phyloP scores from a whole-genome alignment of 2,797 vertebrate genomes.

The Pseudomugil gertrudae region DNA sequence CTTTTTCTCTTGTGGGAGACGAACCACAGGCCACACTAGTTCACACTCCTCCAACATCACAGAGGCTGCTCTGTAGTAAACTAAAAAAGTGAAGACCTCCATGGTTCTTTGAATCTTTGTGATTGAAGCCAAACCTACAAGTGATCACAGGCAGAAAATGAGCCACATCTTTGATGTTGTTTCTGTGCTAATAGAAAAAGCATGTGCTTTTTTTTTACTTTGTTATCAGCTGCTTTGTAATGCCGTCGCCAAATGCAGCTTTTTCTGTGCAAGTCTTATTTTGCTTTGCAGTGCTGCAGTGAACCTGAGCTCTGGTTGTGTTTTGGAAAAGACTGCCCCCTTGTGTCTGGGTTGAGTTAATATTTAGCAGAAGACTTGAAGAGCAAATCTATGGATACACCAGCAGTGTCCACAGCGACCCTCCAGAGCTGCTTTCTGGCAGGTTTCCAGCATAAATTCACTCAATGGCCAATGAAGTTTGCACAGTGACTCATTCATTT shows the following conservation, averaged over 20 bases:
- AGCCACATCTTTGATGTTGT: slow-evolving; percentile 47
- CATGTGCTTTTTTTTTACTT: slow-evolving; percentile 39
- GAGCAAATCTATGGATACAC: slow-evolving; percentile 7
- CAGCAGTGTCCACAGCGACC: too few relatives aligned
- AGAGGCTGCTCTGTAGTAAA: slow-evolving; percentile 31
- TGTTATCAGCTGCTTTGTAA: slow-evolving; percentile 22
- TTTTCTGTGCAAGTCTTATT: slow-evolving; percentile 18
- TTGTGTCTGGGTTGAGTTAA: slow-evolving; percentile 52
- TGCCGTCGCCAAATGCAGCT: slow-evolving; percentile 32
- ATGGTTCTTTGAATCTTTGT: slow-evolving; percentile 48
- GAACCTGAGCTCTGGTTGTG: slow-evolving; percentile 29
- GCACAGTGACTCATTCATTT: too few relatives aligned
- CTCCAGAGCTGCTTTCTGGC: too few relatives aligned
- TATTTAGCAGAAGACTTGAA: background rate
- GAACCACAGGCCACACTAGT: slow-evolving; percentile 50
- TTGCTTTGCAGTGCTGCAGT: slow-evolving; percentile 39
- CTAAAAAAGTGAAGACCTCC: slow-evolving; percentile 28
- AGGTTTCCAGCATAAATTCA: too few relatives aligned
- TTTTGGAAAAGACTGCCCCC: slow-evolving; percentile 64
- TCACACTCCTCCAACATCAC: slow-evolving; percentile 53
- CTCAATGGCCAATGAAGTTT: too few relatives aligned
- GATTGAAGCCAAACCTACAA: slow-evolving; percentile 41
- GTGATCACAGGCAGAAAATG: slow-evolving; percentile 29
- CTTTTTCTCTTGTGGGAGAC: slow-evolving; percentile 56
- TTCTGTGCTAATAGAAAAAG: slow-evolving; percentile 48